A percentile compares a stretch with the other conserved stretches of the same genome.
Conservation (phyloP, 2,113 vertebrate genomes). For the Sinocyclocheilus anshuiensis region DNA sequence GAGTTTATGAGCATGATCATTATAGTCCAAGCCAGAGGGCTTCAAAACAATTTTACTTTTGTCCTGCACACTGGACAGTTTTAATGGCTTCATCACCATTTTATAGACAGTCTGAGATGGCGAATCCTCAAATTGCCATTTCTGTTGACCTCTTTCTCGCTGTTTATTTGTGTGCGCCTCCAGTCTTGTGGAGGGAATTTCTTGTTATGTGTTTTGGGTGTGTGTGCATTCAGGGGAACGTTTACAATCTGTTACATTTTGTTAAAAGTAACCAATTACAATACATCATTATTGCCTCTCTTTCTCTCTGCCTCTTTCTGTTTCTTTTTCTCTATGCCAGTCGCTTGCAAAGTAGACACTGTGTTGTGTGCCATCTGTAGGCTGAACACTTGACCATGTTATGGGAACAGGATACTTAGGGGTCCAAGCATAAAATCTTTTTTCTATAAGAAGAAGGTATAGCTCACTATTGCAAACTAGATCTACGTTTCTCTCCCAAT, state of each 20-base stretch:
- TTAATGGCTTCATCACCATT: slow-evolving; percentile 13
- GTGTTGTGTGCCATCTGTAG: not conserved
- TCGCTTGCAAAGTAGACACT: not conserved
- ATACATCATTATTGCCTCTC: not conserved
- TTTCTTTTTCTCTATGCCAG: not conserved
- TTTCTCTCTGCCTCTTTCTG: too few species aligned
- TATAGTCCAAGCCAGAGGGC: slow-evolving; percentile 18
- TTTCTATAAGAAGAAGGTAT: too few species aligned
- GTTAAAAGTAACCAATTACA: not conserved
- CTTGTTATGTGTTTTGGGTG: not conserved
- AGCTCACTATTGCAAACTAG: too few species aligned
- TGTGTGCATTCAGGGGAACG: not conserved
- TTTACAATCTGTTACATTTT: not conserved
- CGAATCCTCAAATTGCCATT: slow-evolving; percentile 9
- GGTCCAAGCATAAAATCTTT: not conserved
- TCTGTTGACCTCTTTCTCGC: not conserved
- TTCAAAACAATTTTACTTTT: slow-evolving; percentile 27
- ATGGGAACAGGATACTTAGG: not conserved
- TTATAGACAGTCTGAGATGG: slow-evolving; percentile 28
- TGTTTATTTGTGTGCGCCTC: slow-evolving; percentile 17
- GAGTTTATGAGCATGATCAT: slow-evolving; percentile 32
- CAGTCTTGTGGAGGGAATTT: not conserved
- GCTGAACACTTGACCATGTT: not conserved
- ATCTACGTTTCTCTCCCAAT: too few species aligned
- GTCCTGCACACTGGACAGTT: slow-evolving; percentile 28